A percentile compares a stretch with the other conserved stretches of the same genome.
Evolutionary conservation across 2,113 vertebrate genomes (phyloP).

Genomic region (Bubalus kerabau): DNA sequence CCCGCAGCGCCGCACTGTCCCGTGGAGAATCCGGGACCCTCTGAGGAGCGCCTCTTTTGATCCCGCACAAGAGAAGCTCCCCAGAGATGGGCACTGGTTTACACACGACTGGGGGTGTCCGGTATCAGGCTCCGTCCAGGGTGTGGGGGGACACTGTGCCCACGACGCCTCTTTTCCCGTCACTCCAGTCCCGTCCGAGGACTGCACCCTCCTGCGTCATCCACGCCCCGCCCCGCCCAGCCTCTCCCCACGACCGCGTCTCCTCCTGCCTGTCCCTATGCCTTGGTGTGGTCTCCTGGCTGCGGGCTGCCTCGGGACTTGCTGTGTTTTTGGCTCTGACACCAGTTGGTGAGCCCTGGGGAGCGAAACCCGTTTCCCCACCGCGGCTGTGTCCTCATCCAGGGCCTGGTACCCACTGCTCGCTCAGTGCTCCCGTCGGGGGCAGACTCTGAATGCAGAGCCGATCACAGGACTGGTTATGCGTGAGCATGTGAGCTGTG

Average conservation of each 20-base stretch:
- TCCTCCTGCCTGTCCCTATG: too few species aligned
- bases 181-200: neutral
- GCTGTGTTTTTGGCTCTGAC: neutral
- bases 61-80: neutral
- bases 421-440: fast-evolving
- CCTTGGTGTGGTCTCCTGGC: neutral
- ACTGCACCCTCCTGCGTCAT: neutral
- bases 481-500: neutral
- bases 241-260: neutral
- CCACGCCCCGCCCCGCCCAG: neutral
- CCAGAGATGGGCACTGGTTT: neutral
- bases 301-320: fast-evolving
- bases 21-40: fast-evolving
- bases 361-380: fast-evolving
- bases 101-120: neutral
- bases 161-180: neutral
- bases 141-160: too few species aligned
- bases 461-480: neutral
- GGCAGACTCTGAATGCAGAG: neutral
- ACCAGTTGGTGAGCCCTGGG: neutral
- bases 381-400: fast-evolving
- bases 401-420: fast-evolving
- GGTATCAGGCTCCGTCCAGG: neutral
- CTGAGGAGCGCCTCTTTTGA: neutral
- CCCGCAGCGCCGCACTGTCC: fast-evolving